Evolutionary conservation across 2,888 invertebrate species (phyloP).

Genomic region (Shargacucullia verbasci): DNA sequence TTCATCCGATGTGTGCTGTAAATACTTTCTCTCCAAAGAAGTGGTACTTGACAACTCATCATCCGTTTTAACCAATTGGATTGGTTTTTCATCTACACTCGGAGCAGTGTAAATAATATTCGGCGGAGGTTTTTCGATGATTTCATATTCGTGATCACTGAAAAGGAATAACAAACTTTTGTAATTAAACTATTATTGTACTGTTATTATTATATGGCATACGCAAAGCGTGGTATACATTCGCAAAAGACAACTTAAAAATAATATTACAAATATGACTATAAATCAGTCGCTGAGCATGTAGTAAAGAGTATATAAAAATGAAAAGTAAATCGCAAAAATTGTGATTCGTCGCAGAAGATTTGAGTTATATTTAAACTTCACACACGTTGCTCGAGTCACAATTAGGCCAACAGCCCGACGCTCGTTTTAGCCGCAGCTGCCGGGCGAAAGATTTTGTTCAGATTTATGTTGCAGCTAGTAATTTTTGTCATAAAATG

Average conservation of each 20-base stretch:
- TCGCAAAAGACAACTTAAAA: conserved; percentile 55
- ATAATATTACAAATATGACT: conserved; percentile 17
- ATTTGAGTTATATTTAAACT: conserved; percentile 84
- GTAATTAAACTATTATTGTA: conserved; percentile 14
- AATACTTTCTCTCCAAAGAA: conserved; percentile 83
- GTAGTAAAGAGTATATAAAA: conserved; percentile 46
- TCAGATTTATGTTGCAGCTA: conserved; percentile 74
- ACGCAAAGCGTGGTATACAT: conserved; percentile 33
- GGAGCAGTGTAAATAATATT: conserved; percentile 79
- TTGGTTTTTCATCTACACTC: conserved; percentile 76
- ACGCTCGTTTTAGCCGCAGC: conserved; percentile 87
- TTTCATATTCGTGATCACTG: conserved; percentile 98
- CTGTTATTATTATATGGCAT: background rate
- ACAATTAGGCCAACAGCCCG: conserved; percentile 86
- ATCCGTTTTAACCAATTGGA: conserved; percentile 76
- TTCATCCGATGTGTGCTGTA: conserved; percentile 86
- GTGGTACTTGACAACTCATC: conserved; percentile 87
- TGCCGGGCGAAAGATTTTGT: conserved; percentile 78
- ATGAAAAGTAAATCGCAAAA: conserved; percentile 71
- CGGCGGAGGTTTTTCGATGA: conserved; percentile 92
- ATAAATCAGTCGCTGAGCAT: conserved; percentile 61
- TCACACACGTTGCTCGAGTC: conserved; percentile 77
- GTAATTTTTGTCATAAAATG: conserved; percentile 76
- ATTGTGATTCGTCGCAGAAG: conserved; percentile 69
- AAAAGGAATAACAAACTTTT: conserved; percentile 79